phyloP scores from a whole-genome alignment of 2,888 invertebrate genomes.

The Scaptomyza polygonia region DNA sequence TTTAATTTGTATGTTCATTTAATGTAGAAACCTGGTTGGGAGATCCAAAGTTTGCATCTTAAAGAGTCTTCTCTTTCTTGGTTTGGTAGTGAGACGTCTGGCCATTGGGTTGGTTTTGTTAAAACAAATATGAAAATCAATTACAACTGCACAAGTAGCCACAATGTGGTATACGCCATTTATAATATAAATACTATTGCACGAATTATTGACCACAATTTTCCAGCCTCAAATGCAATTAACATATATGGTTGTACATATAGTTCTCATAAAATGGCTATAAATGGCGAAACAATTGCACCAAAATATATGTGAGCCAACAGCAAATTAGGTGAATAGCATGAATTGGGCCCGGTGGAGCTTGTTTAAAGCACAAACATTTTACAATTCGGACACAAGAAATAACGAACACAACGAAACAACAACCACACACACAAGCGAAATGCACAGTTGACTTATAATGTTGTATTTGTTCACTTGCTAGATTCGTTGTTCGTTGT shows the following conservation, averaged over 20 bases:
- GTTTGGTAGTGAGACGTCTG: too few species aligned
- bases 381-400: conserved; percentile 45
- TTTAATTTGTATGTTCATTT: too few species aligned
- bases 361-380: conserved; percentile 58
- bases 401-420: conserved; percentile 21
- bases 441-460: conserved; percentile 37
- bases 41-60: too few species aligned
- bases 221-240: not conserved
- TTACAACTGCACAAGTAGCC: not conserved
- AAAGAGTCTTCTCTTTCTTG: too few species aligned
- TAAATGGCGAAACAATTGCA: conserved; percentile 30
- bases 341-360: conserved; percentile 10
- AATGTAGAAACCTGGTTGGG: too few species aligned
- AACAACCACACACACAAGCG: conserved; percentile 27
- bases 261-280: conserved; percentile 25
- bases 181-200: conserved; percentile 4
- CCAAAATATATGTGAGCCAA: conserved; percentile 19
- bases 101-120: too few species aligned
- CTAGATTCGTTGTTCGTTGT: not conserved
- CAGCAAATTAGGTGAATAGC: conserved; percentile 30
- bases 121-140: not conserved
- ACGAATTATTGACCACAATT: conserved; percentile 26
- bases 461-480: conserved; percentile 4
- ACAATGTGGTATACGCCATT: not conserved
- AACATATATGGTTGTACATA: conserved; percentile 21